Percentiles rank a stretch among this genome's conserved stretches.
phyloP scores from a whole-genome alignment of 2,113 vertebrate genomes.

The Anas platyrhynchos region DNA sequence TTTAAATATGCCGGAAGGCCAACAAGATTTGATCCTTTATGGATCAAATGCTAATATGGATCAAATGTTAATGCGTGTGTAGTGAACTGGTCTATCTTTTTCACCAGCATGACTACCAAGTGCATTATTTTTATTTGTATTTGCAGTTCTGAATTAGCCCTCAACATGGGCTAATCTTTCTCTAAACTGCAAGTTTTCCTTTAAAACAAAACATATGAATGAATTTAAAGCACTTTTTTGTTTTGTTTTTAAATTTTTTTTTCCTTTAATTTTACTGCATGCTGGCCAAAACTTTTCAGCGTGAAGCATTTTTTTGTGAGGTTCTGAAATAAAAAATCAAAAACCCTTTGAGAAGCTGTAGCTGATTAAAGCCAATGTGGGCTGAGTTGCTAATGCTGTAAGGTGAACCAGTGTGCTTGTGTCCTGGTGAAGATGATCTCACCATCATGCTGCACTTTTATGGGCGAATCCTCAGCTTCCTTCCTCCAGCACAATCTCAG shows the following conservation, averaged over 20 bases:
- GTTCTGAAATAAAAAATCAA: neutral
- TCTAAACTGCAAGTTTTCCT: neutral
- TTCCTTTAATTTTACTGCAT: neutral
- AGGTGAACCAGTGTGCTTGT: neutral
- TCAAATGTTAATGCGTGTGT: accelerated
- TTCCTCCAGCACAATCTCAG: neutral
- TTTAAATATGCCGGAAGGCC: neutral
- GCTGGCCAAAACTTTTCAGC: neutral
- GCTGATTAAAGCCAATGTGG: neutral
- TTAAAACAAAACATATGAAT: neutral
- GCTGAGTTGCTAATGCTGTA: neutral
- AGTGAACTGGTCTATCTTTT: neutral
- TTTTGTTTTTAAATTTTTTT: neutral
- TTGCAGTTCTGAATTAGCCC: neutral
- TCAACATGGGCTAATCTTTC: neutral
- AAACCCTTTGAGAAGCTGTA: neutral
- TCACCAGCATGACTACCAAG: neutral
- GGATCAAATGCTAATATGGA: neutral
- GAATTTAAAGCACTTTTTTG: neutral
- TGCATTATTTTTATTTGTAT: neutral
- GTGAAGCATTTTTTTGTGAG: neutral
- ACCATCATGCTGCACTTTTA: neutral
- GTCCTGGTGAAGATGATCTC: neutral
- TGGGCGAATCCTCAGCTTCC: neutral
- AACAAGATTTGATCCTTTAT: neutral